These are phyloP conservation scores for Melanerpes formicivorus DNA, from an alignment of 2,113 vertebrate genomes.

Conservation along the genomic window DNA sequence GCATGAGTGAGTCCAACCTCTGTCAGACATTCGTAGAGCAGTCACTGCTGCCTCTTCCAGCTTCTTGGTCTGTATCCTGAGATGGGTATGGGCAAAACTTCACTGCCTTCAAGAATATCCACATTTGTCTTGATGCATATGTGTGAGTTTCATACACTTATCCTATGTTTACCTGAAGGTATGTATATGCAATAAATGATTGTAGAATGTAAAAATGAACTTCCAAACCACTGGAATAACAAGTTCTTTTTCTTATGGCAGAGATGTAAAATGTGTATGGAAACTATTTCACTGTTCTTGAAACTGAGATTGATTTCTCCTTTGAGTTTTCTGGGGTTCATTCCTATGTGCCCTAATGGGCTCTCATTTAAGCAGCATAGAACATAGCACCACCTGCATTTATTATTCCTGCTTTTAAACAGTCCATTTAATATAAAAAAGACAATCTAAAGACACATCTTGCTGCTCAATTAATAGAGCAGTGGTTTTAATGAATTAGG, in stretches of 20 bases:
- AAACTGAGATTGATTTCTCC: neutral
- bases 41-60: neutral
- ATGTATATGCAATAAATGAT: neutral
- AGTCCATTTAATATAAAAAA: neutral
- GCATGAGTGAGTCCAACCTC: neutral
- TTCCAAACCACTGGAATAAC: neutral
- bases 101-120: neutral
- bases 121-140: neutral
- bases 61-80: neutral
- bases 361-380: neutral
- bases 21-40: neutral
- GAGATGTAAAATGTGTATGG: neutral
- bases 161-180: neutral
- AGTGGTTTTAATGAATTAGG: neutral
- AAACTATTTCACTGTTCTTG: neutral
- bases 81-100: neutral
- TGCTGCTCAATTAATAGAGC: neutral
- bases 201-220: neutral
- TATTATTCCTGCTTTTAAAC: constrained; percentile 37
- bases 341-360: neutral
- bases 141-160: neutral
- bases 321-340: neutral
- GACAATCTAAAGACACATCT: neutral
- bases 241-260: neutral
- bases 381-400: neutral